phyloP scores from a whole-genome alignment of 2,113 vertebrate genomes.

The Tragelaphus strepsiceros region DNA sequence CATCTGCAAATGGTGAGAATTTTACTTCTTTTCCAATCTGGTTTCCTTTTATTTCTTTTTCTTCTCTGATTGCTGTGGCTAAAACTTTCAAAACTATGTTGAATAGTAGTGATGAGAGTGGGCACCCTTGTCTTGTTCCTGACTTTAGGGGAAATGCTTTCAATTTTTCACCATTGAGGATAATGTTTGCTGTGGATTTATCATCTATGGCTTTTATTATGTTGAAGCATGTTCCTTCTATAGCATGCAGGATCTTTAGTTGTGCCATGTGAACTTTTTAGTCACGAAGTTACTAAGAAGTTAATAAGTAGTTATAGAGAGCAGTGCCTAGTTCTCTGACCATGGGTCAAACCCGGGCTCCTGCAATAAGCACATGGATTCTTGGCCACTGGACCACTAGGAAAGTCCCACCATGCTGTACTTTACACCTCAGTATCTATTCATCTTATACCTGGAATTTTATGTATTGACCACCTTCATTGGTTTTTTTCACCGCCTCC shows the following conservation, averaged over 20 bases:
- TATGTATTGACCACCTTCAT: neutral
- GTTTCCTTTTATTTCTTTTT: neutral
- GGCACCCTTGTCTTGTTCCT: neutral
- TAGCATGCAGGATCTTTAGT: neutral
- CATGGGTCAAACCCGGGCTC: fast-evolving
- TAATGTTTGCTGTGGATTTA: neutral
- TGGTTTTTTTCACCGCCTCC: neutral
- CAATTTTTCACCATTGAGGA: neutral
- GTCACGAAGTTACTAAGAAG: neutral
- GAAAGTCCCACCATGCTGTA: neutral
- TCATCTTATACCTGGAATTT: neutral
- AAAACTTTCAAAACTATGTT: neutral
- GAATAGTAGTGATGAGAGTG: neutral
- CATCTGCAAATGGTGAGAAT: neutral
- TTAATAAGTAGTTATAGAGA: neutral
- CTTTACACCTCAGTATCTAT: neutral
- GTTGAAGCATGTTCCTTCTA: neutral
- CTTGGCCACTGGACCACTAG: neutral
- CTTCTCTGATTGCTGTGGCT: neutral
- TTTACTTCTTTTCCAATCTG: neutral
- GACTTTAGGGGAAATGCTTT: neutral
- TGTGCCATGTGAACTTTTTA: neutral
- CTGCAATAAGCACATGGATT: neutral
- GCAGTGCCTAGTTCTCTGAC: neutral
- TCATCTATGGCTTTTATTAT: neutral